Conservation (phyloP, 2,113 vertebrate species). For the Pristiophorus japonicus region DNA sequence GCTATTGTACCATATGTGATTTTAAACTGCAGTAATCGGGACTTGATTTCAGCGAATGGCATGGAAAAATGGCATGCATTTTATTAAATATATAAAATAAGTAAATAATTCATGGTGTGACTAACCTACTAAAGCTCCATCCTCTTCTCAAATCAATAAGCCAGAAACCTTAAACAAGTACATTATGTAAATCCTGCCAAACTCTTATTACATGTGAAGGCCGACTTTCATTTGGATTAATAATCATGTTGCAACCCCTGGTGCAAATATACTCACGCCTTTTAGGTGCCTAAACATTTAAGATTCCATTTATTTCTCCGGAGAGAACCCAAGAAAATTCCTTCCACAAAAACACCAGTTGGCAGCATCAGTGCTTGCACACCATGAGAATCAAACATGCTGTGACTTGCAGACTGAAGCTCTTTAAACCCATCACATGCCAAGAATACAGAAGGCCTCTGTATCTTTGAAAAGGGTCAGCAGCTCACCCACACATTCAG, state of each 20-base stretch:
- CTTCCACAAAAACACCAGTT: constrained; percentile 9
- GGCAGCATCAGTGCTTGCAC: background rate
- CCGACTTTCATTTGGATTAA: background rate
- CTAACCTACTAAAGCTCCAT: background rate
- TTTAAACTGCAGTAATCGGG: background rate
- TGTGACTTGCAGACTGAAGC: constrained; percentile 18
- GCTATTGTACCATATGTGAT: background rate
- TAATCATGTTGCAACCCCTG: background rate
- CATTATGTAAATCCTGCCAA: background rate
- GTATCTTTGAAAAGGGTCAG: constrained; percentile 33
- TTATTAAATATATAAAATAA: constrained; percentile 1
- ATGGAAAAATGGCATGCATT: background rate
- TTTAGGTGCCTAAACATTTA: background rate
- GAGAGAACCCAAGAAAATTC: background rate
- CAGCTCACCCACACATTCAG: constrained; percentile 23
- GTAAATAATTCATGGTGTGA: background rate
- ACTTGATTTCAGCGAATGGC: background rate
- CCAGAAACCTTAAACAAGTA: constrained; percentile 14
- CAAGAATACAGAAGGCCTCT: constrained; percentile 29
- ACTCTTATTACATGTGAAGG: background rate
- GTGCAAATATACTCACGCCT: background rate
- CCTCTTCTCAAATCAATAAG: background rate
- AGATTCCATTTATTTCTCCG: constrained; percentile 10
- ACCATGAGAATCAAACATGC: background rate
- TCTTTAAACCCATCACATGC: constrained; percentile 24